phyloP scores from a whole-genome alignment of 2,888 invertebrate species.

The Papilio protenor region DNA sequence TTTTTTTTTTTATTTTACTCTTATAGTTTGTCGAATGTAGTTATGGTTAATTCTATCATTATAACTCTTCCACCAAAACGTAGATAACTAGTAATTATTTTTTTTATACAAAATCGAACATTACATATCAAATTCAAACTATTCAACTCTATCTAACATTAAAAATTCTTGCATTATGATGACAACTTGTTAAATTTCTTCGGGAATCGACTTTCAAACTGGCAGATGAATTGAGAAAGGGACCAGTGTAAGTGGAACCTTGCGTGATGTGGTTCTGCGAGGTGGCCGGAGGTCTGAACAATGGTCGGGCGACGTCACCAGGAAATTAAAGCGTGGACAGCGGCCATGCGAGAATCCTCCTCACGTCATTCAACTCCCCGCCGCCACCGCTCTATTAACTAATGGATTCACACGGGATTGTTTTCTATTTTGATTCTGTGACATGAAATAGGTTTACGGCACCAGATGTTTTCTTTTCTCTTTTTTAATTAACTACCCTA shows the following conservation, averaged over 20 bases:
- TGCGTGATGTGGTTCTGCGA: constrained; percentile 42
- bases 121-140: background rate
- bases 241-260: constrained; percentile 25
- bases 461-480: background rate
- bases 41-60: too few relatives aligned
- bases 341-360: constrained; percentile 58
- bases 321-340: constrained; percentile 79
- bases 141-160: background rate
- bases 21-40: too few relatives aligned
- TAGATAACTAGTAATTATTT: too few relatives aligned
- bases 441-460: constrained; percentile 28
- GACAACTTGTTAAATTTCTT: constrained; percentile 26
- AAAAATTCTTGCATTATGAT: constrained; percentile 22
- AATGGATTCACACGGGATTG: constrained; percentile 54
- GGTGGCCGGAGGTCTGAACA: constrained; percentile 50
- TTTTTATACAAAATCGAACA: background rate
- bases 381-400: constrained; percentile 57
- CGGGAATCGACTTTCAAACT: constrained; percentile 24
- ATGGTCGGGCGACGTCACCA: constrained; percentile 71
- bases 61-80: background rate
- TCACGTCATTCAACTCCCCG: constrained; percentile 65
- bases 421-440: constrained; percentile 39
- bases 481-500: background rate
- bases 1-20: too few relatives aligned
- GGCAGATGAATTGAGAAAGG: constrained; percentile 16